Percentiles rank a stretch among this genome's conserved stretches.
phyloP scores from a whole-genome alignment of 1,140 invertebrate species.

The Tribolium madens region DNA sequence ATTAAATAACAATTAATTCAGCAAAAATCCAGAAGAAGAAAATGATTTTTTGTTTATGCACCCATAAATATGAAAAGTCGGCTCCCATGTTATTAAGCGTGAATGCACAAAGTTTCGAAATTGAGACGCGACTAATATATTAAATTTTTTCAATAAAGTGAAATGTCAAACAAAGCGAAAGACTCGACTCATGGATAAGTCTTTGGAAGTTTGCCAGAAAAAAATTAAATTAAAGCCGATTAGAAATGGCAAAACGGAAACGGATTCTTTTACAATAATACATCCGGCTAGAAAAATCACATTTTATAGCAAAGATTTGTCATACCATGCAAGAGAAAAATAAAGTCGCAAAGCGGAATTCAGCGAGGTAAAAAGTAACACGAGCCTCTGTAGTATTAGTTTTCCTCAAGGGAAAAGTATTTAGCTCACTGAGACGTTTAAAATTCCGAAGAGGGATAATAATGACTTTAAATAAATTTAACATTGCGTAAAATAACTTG shows the following conservation, averaged over 20 bases:
- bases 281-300: not conserved
- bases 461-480: conserved; percentile 21
- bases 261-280: not conserved
- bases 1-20: too few species aligned
- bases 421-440: not conserved
- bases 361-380: conserved; percentile 14
- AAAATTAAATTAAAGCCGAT: not conserved
- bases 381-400: conserved; percentile 10
- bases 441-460: conserved; percentile 14
- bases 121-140: too few species aligned
- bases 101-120: too few species aligned
- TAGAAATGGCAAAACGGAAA: not conserved
- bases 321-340: not conserved
- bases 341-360: not conserved
- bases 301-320: not conserved
- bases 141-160: too few species aligned
- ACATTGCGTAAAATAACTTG: not conserved
- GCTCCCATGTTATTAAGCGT: too few species aligned
- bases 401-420: conserved; percentile 6
- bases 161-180: too few species aligned
- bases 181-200: too few species aligned
- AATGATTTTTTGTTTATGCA: too few species aligned
- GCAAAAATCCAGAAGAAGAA: too few species aligned
- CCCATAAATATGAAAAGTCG: too few species aligned
- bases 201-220: conserved; percentile 6